Conservation (phyloP, 1,140 invertebrate species). For the Cydia pomonella region DNA sequence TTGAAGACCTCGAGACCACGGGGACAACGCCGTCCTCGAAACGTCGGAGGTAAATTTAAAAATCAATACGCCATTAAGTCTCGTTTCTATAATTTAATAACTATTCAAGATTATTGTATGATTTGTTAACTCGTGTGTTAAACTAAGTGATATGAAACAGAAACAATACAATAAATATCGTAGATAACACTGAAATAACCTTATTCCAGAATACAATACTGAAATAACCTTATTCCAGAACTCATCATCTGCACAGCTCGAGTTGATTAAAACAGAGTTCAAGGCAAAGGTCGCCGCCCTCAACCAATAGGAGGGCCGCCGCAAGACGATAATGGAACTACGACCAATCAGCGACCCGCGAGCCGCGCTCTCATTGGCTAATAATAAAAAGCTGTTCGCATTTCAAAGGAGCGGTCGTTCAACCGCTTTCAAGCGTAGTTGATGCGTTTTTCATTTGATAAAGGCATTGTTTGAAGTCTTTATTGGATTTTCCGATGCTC, state of each 20-base stretch:
- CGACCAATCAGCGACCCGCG: conserved; percentile 45
- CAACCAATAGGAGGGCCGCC: conserved; percentile 43
- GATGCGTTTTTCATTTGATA: conserved; percentile 23
- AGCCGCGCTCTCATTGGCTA: conserved; percentile 41
- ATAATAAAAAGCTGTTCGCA: not conserved
- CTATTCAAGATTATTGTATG: too few species aligned
- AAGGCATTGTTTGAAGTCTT: conserved; percentile 16
- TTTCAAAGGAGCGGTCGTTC: not conserved
- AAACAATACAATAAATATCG: too few species aligned
- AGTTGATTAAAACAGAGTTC: conserved; percentile 42
- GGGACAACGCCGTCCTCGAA: too few species aligned
- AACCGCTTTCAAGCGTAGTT: not conserved
- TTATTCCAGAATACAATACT: not conserved
- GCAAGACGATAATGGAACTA: conserved; percentile 32
- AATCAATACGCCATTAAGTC: too few species aligned
- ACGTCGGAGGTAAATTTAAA: too few species aligned
- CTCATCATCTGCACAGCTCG: not conserved
- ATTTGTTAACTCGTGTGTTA: not conserved
- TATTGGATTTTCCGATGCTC: not conserved
- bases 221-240: not conserved
- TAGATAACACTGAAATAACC: too few species aligned
- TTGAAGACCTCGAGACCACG: too few species aligned
- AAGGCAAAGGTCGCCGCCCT: conserved; percentile 47
- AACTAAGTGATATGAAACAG: too few species aligned
- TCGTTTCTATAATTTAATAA: too few species aligned